Percentiles rank a stretch among this genome's conserved stretches.
phyloP scores from a whole-genome alignment of 2,113 vertebrate species.

The Tringa solitaria region DNA sequence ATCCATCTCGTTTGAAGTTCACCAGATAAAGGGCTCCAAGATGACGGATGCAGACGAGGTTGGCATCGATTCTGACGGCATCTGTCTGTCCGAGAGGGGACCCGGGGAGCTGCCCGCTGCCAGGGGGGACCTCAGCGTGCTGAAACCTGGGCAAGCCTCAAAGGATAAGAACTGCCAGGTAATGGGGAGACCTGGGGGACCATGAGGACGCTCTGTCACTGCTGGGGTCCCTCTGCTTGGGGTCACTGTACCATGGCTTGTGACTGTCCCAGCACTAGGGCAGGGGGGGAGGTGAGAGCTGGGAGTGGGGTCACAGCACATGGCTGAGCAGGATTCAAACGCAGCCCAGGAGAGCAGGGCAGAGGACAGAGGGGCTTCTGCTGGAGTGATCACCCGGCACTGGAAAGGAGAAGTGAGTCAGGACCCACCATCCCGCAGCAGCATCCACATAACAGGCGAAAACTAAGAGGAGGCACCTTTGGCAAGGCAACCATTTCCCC shows the following conservation, averaged over 20 bases:
- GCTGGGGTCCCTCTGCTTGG: background rate
- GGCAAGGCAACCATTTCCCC: accelerated
- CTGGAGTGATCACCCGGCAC: accelerated
- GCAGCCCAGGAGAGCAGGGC: accelerated
- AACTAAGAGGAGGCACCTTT: background rate
- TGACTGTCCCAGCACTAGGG: background rate
- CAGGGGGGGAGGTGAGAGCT: background rate
- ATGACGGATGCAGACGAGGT: constrained; percentile 31
- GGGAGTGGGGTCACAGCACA: accelerated
- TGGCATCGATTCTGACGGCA: constrained; percentile 26
- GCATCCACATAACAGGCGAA: background rate
- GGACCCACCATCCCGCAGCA: background rate
- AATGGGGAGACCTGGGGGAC: background rate
- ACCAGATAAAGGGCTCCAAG: constrained; percentile 68
- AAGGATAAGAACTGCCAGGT: constrained; percentile 70
- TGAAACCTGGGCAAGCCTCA: constrained; percentile 71
- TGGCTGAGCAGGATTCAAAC: background rate
- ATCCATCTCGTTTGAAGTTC: constrained; percentile 51
- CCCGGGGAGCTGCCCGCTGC: constrained; percentile 77
- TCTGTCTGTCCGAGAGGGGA: constrained; percentile 70
- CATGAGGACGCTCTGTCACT: background rate
- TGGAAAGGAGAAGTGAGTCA: background rate
- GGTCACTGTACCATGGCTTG: background rate
- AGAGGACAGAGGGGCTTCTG: background rate
- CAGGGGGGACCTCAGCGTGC: constrained; percentile 74